A percentile compares a stretch with the other conserved stretches of the same genome.
Evolutionary conservation across 2,113 vertebrate genomes (phyloP).

Genomic region (Galeopterus variegatus): DNA sequence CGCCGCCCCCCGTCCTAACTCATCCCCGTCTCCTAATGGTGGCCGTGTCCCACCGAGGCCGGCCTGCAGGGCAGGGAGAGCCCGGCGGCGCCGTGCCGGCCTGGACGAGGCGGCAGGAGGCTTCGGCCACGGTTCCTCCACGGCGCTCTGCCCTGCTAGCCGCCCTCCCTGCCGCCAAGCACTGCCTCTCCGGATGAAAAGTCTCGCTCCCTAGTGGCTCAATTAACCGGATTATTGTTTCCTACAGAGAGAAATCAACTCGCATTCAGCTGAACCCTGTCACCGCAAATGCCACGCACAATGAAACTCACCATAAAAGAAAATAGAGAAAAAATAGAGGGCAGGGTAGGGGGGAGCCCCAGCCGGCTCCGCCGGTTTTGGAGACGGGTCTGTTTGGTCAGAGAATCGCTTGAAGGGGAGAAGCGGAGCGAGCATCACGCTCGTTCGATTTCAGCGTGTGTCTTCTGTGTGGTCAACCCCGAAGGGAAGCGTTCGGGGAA

Average conservation of each 20-base stretch:
- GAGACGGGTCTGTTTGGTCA: conserved; percentile 8
- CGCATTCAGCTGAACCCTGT: conserved; percentile 87
- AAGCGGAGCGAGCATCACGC: neutral
- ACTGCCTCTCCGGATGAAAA: conserved; percentile 90
- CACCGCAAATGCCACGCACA: conserved; percentile 75
- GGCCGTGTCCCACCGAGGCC: rapidly evolving
- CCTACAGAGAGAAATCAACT: conserved; percentile 92
- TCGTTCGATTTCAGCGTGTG: neutral
- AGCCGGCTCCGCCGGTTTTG: neutral
- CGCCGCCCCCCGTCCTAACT: neutral
- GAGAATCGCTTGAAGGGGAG: conserved; percentile 19
- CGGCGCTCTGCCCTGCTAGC: neutral
- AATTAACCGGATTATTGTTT: conserved; percentile 99
- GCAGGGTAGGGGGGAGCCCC: neutral
- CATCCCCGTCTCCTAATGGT: neutral
- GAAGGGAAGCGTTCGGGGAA: neutral
- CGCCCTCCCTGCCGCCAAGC: conserved; percentile 73
- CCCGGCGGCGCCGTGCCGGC: neutral
- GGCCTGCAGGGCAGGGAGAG: neutral
- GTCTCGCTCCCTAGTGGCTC: conserved; percentile 94
- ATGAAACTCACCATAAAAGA: conserved; percentile 81
- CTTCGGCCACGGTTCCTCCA: rapidly evolving
- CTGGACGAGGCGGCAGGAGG: neutral
- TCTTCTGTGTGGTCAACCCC: neutral
- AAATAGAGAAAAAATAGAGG: neutral